phyloP scores from a whole-genome alignment of 2,888 invertebrate genomes.

The Hemicrepidius hirtus region DNA sequence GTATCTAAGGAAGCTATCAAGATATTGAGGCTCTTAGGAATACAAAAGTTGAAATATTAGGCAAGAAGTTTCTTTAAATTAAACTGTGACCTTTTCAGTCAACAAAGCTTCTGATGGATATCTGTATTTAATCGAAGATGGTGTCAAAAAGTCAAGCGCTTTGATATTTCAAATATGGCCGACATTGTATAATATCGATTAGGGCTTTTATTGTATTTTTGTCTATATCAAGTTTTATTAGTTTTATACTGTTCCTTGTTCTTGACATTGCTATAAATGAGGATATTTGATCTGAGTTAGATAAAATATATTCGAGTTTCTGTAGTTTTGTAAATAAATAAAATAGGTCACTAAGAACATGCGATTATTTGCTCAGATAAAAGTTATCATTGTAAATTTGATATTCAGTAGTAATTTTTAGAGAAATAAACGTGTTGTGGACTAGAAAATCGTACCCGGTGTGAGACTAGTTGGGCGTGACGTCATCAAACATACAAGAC shows the following conservation, averaged over 20 bases:
- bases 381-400: no score
- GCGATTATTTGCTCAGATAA: not conserved
- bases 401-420: no score
- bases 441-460: no score
- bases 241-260: conserved; percentile 22
- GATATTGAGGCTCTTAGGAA: conserved; percentile 19
- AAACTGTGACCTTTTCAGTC: conserved; percentile 9
- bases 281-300: not conserved
- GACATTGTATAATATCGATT: conserved; percentile 24
- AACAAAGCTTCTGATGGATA: not conserved
- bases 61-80: conserved; percentile 13
- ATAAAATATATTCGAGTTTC: conserved; percentile 3
- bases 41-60: conserved; percentile 25
- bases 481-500: no score
- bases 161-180: conserved; percentile 38
- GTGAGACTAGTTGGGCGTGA: no score
- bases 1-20: conserved; percentile 15
- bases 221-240: conserved; percentile 30
- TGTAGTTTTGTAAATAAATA: not conserved
- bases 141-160: conserved; percentile 38
- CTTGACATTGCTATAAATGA: conserved; percentile 23
- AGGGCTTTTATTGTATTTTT: conserved; percentile 29
- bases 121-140: conserved; percentile 38
- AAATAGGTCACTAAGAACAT: not conserved
- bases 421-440: no score